phyloP scores from a whole-genome alignment of 1,140 invertebrate genomes.

The Macrosteles quadrilineatus region DNA sequence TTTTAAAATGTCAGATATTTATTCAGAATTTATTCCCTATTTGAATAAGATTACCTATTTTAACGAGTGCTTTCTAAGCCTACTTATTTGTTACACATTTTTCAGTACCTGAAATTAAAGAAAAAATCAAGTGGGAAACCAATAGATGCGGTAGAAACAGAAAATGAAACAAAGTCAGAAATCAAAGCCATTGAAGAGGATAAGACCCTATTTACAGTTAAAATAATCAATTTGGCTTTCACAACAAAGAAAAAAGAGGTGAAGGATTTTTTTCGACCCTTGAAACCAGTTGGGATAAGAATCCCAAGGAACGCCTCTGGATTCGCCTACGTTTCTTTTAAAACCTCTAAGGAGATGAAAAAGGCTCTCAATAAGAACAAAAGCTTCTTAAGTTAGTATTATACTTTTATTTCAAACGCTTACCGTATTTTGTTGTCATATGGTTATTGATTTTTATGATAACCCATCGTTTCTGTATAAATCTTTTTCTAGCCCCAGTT shows the following conservation, averaged over 20 bases:
- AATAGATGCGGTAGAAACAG: conserved; percentile 51
- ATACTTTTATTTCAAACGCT: too few relatives aligned
- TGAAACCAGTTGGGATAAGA: conserved; percentile 76
- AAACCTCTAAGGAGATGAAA: conserved; percentile 76
- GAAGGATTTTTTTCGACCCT: conserved; percentile 81
- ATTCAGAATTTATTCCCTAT: too few relatives aligned
- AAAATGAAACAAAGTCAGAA: conserved; percentile 41
- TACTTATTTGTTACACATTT: too few relatives aligned
- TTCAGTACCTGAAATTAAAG: conserved; percentile 47
- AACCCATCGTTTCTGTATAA: too few relatives aligned
- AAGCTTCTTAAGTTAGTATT: conserved; percentile 74
- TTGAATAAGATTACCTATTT: too few relatives aligned
- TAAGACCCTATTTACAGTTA: conserved; percentile 50
- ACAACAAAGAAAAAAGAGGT: conserved; percentile 77
- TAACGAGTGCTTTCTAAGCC: too few relatives aligned
- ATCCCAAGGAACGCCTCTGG: conserved; percentile 75
- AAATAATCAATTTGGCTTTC: conserved; percentile 66
- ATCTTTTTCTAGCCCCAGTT: too few relatives aligned
- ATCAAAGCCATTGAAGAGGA: conserved; percentile 34
- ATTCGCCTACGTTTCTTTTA: conserved; percentile 91
- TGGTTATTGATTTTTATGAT: too few relatives aligned
- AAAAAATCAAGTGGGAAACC: conserved; percentile 54
- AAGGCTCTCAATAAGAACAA: conserved; percentile 84
- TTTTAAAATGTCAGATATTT: too few relatives aligned
- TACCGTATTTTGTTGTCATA: too few relatives aligned